Conservation (phyloP, 2,888 invertebrate genomes). For the Drosophila eohydei region DNA sequence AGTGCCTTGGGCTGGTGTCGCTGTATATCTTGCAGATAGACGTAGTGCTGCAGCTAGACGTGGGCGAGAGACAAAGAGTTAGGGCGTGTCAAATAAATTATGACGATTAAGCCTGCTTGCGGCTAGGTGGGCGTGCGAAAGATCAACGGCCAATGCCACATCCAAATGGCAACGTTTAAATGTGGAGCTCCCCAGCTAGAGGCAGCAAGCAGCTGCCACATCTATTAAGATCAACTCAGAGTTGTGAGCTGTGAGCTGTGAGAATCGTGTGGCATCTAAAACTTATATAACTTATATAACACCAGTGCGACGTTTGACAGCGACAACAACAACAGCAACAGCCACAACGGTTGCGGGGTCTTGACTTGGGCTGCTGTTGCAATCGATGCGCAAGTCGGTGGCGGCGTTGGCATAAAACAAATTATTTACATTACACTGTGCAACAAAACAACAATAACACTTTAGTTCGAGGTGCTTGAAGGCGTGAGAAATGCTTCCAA, state of each 20-base stretch:
- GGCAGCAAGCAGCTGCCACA: constrained; percentile 7
- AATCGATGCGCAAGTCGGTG: constrained; percentile 61
- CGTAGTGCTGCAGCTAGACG: constrained; percentile 82
- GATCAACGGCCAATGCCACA: constrained; percentile 72
- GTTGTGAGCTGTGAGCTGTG: constrained; percentile 42
- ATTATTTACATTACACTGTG: constrained; percentile 55
- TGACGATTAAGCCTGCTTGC: constrained; percentile 27
- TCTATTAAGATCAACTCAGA: constrained; percentile 26
- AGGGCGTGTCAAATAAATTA: constrained; percentile 43
- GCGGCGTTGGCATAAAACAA: constrained; percentile 38
- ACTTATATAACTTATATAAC: constrained; percentile 76
- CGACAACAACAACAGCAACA: constrained; percentile 12
- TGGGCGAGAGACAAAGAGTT: constrained; percentile 39
- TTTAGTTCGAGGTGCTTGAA: not conserved
- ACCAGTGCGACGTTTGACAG: constrained; percentile 54
- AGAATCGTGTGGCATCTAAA: constrained; percentile 76
- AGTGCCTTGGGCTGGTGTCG: constrained; percentile 79
- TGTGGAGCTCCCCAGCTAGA: constrained; percentile 42
- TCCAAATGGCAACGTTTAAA: constrained; percentile 61
- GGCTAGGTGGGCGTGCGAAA: constrained; percentile 47
- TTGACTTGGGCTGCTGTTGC: constrained; percentile 58
- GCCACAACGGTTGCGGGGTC: constrained; percentile 25
- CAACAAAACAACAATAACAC: constrained; percentile 21
- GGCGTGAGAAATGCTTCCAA: constrained; percentile 3
- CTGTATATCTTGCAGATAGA: constrained; percentile 83